These are phyloP conservation scores for Oryzias sinensis DNA, from an alignment of 2,797 vertebrate species.

Conservation along the genomic window DNA sequence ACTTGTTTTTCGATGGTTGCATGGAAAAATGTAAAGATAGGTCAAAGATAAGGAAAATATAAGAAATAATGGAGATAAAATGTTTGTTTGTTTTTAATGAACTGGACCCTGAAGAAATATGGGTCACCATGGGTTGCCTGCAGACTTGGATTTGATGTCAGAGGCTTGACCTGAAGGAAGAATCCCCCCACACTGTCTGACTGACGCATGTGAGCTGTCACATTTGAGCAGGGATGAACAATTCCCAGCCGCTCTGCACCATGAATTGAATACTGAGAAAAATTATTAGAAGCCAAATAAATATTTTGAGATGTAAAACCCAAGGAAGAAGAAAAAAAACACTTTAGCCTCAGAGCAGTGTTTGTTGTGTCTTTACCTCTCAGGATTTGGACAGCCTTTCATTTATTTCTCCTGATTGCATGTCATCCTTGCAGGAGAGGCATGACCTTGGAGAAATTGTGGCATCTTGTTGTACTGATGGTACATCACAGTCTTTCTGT, in stretches of 20 bases:
- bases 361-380: slow-evolving; percentile 34
- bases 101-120: slow-evolving; percentile 34
- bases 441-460: slow-evolving; percentile 64
- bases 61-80: slow-evolving; percentile 16
- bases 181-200: slow-evolving; percentile 17
- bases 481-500: slow-evolving; percentile 31
- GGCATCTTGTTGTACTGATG: slow-evolving; percentile 40
- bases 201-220: slow-evolving; percentile 7
- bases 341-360: slow-evolving; percentile 13
- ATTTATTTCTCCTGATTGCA: slow-evolving; percentile 66
- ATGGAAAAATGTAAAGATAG: neutral
- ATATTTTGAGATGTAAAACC: slow-evolving; percentile 11
- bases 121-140: slow-evolving; percentile 38
- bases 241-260: slow-evolving; percentile 14
- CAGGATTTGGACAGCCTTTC: slow-evolving; percentile 51
- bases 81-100: slow-evolving; percentile 7
- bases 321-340: slow-evolving; percentile 6
- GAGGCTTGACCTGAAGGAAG: slow-evolving; percentile 37
- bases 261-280: neutral
- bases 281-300: neutral
- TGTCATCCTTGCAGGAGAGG: slow-evolving; percentile 57
- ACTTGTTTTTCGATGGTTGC: too few relatives aligned
- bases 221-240: slow-evolving; percentile 2
- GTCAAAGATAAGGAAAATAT: neutral
- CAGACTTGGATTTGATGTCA: slow-evolving; percentile 36